phyloP scores from a whole-genome alignment of 2,888 invertebrate species.

The Molorchus minor region DNA sequence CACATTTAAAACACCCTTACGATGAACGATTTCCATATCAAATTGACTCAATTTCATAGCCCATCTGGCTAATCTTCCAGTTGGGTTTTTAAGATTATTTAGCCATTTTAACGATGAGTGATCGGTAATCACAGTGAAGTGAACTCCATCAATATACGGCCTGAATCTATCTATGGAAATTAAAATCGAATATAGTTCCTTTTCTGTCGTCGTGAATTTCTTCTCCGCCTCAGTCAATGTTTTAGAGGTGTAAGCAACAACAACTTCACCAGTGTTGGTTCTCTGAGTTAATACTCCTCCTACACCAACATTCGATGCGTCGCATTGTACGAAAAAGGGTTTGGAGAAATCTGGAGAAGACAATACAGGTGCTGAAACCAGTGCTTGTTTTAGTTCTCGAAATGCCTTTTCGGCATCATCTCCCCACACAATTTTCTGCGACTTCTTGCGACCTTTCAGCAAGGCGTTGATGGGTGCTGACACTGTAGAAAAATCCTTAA shows the following conservation, averaged over 20 bases:
- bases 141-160: neutral
- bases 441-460: too few relatives aligned
- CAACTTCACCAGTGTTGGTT: too few relatives aligned
- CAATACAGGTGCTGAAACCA: too few relatives aligned
- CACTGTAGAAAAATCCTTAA: too few relatives aligned
- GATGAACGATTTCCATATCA: neutral
- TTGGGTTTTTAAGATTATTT: neutral
- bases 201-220: neutral
- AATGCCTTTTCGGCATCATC: neutral
- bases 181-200: neutral
- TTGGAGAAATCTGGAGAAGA: too few relatives aligned
- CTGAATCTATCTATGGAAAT: neutral
- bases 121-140: neutral
- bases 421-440: conserved; percentile 1
- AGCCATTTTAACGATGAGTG: neutral
- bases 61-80: neutral
- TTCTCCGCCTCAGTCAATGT: neutral
- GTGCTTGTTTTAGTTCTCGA: neutral
- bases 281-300: too few relatives aligned
- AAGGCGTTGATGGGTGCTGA: too few relatives aligned
- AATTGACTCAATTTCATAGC: neutral
- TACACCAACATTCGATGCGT: too few relatives aligned
- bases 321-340: too few relatives aligned
- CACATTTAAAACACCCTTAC: neutral
- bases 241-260: too few relatives aligned